Conservation (phyloP, 1,140 invertebrate genomes). For the Scaptomyza montana region DNA sequence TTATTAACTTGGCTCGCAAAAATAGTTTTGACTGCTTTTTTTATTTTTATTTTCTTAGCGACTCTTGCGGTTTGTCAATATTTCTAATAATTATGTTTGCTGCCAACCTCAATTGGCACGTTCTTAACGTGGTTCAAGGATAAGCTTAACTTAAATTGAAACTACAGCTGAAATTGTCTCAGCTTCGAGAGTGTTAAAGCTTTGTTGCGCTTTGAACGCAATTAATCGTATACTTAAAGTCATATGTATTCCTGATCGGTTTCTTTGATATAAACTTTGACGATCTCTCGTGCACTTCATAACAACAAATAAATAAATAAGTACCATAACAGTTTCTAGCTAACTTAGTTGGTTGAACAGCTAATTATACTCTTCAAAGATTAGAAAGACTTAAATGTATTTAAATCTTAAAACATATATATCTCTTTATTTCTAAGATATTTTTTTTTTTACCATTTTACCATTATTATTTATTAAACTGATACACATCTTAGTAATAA, state of each 20-base stretch:
- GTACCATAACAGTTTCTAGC: too few species aligned
- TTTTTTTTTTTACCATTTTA: too few species aligned
- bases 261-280: conserved; percentile 34
- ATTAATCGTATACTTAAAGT: conserved; percentile 36
- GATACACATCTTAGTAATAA: too few species aligned
- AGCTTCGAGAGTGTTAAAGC: conserved; percentile 10
- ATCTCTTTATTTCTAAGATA: too few species aligned
- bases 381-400: too few species aligned
- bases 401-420: too few species aligned
- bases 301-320: background rate
- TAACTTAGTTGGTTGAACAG: too few species aligned
- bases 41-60: conserved; percentile 5
- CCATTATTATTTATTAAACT: too few species aligned
- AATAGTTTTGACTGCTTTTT: conserved; percentile 41
- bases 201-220: conserved; percentile 6
- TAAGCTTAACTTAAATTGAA: conserved; percentile 33
- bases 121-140: conserved; percentile 70
- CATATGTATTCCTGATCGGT: conserved; percentile 50
- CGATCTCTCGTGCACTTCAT: conserved; percentile 7
- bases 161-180: conserved; percentile 13
- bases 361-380: too few species aligned
- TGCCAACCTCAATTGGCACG: conserved; percentile 76
- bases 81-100: conserved; percentile 57
- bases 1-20: conserved; percentile 45
- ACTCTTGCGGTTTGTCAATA: conserved; percentile 69